Conservation (phyloP, 2,888 invertebrate genomes). For the Andrena hattorfiana region DNA sequence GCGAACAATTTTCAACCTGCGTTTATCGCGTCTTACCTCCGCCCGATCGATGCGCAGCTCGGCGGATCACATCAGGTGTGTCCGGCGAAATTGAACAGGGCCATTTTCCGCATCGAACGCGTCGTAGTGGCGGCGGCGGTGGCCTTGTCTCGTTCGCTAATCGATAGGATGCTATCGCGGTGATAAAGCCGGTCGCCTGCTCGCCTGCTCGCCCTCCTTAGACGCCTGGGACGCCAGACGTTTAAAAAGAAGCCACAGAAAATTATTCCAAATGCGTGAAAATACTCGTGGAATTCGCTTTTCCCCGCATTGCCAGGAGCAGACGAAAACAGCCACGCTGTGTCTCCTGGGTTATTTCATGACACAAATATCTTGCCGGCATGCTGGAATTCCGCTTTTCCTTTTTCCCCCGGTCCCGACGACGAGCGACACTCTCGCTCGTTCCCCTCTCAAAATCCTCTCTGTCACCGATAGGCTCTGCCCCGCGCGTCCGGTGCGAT, state of each 20-base stretch:
- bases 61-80: constrained; percentile 66
- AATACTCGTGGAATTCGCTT: constrained; percentile 64
- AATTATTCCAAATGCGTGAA: constrained; percentile 49
- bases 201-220: background rate
- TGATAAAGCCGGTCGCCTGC: background rate
- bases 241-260: constrained; percentile 14
- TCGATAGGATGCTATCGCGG: background rate
- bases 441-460: constrained; percentile 55
- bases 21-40: background rate
- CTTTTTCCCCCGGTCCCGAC: constrained; percentile 74
- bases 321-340: constrained; percentile 70
- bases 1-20: background rate
- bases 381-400: constrained; percentile 77
- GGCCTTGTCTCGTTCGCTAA: background rate
- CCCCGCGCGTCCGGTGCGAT: constrained; percentile 26
- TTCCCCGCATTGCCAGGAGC: constrained; percentile 67
- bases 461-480: constrained; percentile 44
- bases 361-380: constrained; percentile 81
- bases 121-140: background rate
- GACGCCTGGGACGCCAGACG: too few relatives aligned
- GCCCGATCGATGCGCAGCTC: constrained; percentile 3
- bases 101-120: background rate
- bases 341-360: constrained; percentile 75
- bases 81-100: constrained; percentile 9
- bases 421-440: constrained; percentile 68